These are phyloP conservation scores for Hippoglossus hippoglossus DNA, from an alignment of 2,797 vertebrate genomes.

Conservation along the genomic window DNA sequence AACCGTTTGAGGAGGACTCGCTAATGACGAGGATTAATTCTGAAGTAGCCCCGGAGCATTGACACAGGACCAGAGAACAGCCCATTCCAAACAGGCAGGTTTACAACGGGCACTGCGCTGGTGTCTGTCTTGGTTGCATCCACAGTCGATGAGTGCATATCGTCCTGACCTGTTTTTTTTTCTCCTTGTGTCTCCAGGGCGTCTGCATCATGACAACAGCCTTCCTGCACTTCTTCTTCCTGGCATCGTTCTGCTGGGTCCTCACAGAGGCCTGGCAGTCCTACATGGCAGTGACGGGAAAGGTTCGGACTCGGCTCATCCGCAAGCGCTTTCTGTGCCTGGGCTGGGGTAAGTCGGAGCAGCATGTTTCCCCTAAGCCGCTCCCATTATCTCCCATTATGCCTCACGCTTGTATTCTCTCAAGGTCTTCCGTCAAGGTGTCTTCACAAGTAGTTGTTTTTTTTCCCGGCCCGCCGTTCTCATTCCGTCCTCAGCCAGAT, in stretches of 20 bases:
- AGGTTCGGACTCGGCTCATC: constrained; percentile 98
- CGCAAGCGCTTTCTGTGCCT: constrained; percentile 98
- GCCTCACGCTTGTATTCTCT: constrained; percentile 54
- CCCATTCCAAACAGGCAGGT: too few species aligned
- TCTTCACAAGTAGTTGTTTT: constrained; percentile 45
- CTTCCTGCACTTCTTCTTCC: constrained; percentile 99
- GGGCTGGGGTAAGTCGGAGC: constrained; percentile 94
- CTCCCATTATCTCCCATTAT: constrained; percentile 55
- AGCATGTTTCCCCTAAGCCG: constrained; percentile 33
- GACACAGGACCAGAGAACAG: too few species aligned
- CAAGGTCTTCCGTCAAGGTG: constrained; percentile 42
- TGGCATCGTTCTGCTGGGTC: constrained; percentile 99
- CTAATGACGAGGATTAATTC: too few species aligned
- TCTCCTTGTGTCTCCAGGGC: constrained; percentile 81
- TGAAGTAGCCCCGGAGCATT: too few species aligned
- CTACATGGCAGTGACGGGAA: constrained; percentile 99
- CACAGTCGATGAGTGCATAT: constrained; percentile 31
- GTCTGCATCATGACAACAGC: constrained; percentile 98
- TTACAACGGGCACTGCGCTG: too few species aligned
- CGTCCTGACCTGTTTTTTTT: constrained; percentile 30
- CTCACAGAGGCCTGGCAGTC: constrained; percentile 99
- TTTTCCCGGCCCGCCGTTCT: constrained; percentile 33
- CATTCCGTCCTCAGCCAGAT: constrained; percentile 47
- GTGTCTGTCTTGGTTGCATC: not conserved
- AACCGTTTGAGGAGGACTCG: too few species aligned